Evolutionary conservation across 2,113 vertebrate genomes (phyloP), one percentile per base, ranked within the genome.

Genomic region (Nycticorax nycticorax): DNA sequence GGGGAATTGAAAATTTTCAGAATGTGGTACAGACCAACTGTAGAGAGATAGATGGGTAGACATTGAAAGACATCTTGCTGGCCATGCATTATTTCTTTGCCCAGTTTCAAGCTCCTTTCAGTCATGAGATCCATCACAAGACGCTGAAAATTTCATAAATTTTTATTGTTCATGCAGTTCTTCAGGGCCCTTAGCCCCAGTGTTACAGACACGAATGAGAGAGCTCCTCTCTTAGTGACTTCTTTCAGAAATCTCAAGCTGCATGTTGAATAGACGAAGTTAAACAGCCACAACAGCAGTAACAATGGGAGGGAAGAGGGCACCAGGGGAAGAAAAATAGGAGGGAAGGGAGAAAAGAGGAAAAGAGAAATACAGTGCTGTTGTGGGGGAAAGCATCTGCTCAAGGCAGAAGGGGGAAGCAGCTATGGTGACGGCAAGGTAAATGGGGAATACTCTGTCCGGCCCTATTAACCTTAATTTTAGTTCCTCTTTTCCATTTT

Each of bases 401-500:
- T 75, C 23, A 12, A 48, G 72, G 69, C 57, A 78, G 69, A 85
- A 87, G 6, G 26, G 57, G 79, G 69, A 78, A 87, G 56, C 39
- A 53, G 53, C 35, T 62, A 30, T 30, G 33, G n/a, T 66, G 79
- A 94, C n/a, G 56, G 75, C 63, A 80, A 92, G 76, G 64, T 80
- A 84, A 85, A 60, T 68, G 82, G 53, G 68, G 80, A 91, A 81
- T 93, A 82, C 56, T 95, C 80, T 27, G 56, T 88, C 85, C 17
- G 3, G 69, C 80, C 92, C 89, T 95, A 89, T 97, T 94, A 96
- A 93, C 91, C 86, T 69, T 96, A 75, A 97, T 97, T 97, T 94
- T 91, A 94, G 78, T 87, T 94, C 88, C 45, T 82, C 73, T 96
- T 92, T 95, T 84, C 88, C 82, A 92, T 95, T 93, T 96, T 97